Percentiles rank a stretch among this genome's conserved stretches.
phyloP scores from a whole-genome alignment of 2,888 invertebrate species.

The Dioctria rufipes region DNA sequence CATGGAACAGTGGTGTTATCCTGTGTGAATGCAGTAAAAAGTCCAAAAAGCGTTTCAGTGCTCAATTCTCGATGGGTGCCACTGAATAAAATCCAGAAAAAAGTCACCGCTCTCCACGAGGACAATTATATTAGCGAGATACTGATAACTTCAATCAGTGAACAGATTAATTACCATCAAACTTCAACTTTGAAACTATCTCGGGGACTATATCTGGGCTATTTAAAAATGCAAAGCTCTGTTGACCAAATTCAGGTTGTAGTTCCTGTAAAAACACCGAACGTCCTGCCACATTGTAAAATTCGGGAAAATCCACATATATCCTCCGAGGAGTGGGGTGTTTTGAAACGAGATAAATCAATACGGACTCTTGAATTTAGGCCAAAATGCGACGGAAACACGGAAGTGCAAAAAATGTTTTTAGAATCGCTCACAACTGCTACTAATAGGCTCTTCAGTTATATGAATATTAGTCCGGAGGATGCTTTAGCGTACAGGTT shows the following conservation, averaged over 20 bases:
- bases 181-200: constrained; percentile 85
- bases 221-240: constrained; percentile 96
- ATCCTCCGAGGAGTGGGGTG: constrained; percentile 97
- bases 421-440: constrained; percentile 84
- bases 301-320: constrained; percentile 96
- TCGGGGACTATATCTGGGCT: constrained; percentile 94
- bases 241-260: constrained; percentile 95
- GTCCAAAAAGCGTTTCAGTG: constrained; percentile 87
- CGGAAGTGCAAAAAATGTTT: constrained; percentile 87
- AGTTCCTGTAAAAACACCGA: constrained; percentile 93
- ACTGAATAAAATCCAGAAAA: constrained; percentile 86
- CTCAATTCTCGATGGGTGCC: constrained; percentile 95
- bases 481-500: constrained; percentile 84
- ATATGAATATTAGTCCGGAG: constrained; percentile 83
- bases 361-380: constrained; percentile 68
- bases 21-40: constrained; percentile 80
- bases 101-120: constrained; percentile 81
- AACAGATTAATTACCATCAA: constrained; percentile 79
- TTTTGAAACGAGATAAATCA: constrained; percentile 79
- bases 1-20: constrained; percentile 93
- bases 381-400: constrained; percentile 72
- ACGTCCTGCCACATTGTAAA: constrained; percentile 94
- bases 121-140: constrained; percentile 86
- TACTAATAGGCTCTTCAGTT: constrained; percentile 82
- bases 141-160: constrained; percentile 89